Conservation (phyloP, 2,113 vertebrate species). For the Callospermophilus lateralis region DNA sequence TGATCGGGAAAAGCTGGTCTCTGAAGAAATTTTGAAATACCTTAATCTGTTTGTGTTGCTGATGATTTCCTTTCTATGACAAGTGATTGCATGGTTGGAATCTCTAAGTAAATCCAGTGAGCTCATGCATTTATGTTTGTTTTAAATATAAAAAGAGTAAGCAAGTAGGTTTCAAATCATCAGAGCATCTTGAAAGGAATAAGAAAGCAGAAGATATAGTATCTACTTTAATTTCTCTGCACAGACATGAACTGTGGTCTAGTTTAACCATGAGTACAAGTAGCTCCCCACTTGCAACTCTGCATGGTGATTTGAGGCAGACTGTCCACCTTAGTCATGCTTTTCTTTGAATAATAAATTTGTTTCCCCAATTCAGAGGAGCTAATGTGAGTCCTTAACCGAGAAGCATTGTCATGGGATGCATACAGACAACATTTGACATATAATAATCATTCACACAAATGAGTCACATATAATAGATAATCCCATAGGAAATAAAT, state of each 20-base stretch:
- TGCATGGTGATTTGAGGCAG: neutral
- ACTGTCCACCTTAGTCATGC: neutral
- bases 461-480: neutral
- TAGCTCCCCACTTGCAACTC: neutral
- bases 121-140: neutral
- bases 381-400: neutral
- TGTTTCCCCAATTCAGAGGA: neutral
- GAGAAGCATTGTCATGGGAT: neutral
- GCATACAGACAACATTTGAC: neutral
- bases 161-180: neutral
- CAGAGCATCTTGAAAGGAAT: neutral
- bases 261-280: neutral
- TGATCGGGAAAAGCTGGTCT: neutral
- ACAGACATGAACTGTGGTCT: neutral
- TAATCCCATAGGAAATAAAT: neutral
- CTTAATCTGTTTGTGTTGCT: neutral
- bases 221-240: neutral
- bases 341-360: neutral
- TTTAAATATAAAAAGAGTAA: neutral
- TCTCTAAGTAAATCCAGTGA: neutral
- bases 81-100: neutral
- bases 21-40: neutral
- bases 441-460: neutral
- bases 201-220: neutral
- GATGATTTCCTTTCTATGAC: neutral